Evolutionary conservation across 2,888 invertebrate species (phyloP).

Genomic region (Choristoneura rosaceana): DNA sequence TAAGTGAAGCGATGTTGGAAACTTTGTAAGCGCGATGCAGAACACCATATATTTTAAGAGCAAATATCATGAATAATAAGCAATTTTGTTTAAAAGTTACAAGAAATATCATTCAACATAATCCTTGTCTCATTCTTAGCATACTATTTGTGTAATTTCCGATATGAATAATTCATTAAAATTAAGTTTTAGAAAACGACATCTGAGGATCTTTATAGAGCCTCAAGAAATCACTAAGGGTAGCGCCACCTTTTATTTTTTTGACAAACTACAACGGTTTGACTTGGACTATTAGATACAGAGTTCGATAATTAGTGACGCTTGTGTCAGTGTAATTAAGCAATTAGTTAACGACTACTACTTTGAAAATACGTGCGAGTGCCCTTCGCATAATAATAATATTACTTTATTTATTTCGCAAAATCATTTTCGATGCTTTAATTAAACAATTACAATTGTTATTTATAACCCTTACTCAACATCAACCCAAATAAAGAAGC

Average conservation of each 20-base stretch:
- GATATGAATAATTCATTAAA: background rate
- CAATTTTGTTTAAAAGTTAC: background rate
- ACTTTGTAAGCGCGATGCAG: constrained; percentile 27
- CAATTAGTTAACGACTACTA: too few relatives aligned
- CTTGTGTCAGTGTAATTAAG: background rate
- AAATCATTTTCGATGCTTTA: too few relatives aligned
- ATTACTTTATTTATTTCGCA: too few relatives aligned
- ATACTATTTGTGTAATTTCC: background rate
- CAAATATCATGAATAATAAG: background rate
- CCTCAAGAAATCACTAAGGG: background rate
- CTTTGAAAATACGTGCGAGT: too few relatives aligned
- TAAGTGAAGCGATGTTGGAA: constrained; percentile 3
- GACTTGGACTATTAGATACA: background rate
- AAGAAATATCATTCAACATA: background rate
- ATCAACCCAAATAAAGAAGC: too few relatives aligned
- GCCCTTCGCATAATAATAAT: too few relatives aligned
- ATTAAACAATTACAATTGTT: too few relatives aligned
- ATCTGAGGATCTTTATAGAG: background rate
- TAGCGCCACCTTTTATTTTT: constrained; percentile 11
- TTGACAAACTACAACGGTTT: background rate
- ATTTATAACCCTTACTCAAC: too few relatives aligned
- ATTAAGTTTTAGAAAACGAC: background rate
- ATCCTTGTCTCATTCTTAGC: background rate
- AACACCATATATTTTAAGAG: background rate
- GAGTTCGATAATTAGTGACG: background rate